Evolutionary conservation across 2,888 invertebrate genomes (phyloP).

Genomic region (Biston stratarius): DNA sequence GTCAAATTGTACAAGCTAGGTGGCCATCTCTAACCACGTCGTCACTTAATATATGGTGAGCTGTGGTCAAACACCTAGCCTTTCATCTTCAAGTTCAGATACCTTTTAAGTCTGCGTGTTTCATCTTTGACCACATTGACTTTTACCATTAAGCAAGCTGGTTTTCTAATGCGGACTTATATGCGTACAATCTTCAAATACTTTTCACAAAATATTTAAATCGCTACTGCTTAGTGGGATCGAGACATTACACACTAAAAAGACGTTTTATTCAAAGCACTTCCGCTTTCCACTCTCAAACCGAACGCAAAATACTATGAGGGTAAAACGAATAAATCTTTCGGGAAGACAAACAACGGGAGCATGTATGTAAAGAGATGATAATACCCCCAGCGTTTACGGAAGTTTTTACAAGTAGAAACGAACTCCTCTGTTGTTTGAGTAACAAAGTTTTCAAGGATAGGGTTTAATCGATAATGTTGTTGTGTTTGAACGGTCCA

Average conservation of each 20-base stretch:
- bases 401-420: constrained; percentile 50
- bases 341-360: constrained; percentile 47
- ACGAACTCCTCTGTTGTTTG: constrained; percentile 47
- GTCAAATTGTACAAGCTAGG: too few species aligned
- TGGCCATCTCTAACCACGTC: too few species aligned
- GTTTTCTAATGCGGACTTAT: too few species aligned
- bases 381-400: constrained; percentile 49
- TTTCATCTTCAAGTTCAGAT: too few species aligned
- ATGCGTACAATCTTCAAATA: too few species aligned
- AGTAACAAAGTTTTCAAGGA: constrained; percentile 48
- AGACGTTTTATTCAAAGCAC: constrained; percentile 33
- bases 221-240: background rate
- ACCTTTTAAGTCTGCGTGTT: too few species aligned
- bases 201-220: background rate
- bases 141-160: too few species aligned
- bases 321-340: constrained; percentile 47
- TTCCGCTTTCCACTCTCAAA: constrained; percentile 39
- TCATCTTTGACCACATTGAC: too few species aligned
- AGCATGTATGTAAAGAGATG: constrained; percentile 50
- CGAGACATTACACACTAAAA: background rate
- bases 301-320: constrained; percentile 42
- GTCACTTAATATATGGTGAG: too few species aligned
- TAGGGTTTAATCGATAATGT: constrained; percentile 45
- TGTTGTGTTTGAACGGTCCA: constrained; percentile 32
- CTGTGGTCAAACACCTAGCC: too few species aligned